Evolutionary conservation across 2,888 invertebrate genomes (phyloP).

Genomic region (Calameuta filiformis): DNA sequence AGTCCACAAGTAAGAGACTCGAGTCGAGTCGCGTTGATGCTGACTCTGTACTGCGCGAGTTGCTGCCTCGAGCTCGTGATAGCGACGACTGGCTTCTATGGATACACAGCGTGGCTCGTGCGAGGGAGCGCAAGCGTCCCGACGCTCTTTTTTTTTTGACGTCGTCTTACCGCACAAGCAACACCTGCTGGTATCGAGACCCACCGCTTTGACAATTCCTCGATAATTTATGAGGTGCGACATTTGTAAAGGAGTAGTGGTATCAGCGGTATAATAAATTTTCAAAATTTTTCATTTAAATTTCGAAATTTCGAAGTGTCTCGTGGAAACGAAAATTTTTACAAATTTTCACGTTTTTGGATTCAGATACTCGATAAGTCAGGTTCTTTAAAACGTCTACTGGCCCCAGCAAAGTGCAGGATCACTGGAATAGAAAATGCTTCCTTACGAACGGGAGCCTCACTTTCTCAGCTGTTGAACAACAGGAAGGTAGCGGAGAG

Average conservation of each 20-base stretch:
- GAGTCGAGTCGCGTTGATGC: constrained; percentile 46
- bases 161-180: neutral
- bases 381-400: neutral
- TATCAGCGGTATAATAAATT: neutral
- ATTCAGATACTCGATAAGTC: too few relatives aligned
- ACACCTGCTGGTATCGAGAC: neutral
- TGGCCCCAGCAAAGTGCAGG: neutral
- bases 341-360: too few relatives aligned
- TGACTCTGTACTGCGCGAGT: neutral
- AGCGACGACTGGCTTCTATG: constrained; percentile 4
- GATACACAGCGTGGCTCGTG: neutral
- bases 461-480: neutral
- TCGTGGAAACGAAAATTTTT: too few relatives aligned
- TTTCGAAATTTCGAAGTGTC: neutral
- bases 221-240: neutral
- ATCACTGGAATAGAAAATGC: neutral
- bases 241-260: neutral
- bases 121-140: constrained; percentile 8
- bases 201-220: neutral
- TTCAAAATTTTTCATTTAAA: neutral
- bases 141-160: neutral
- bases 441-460: neutral
- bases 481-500: neutral
- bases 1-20: constrained; percentile 33
- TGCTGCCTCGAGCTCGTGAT: constrained; percentile 1